phyloP scores from a whole-genome alignment of 2,888 invertebrate genomes.

The Tachina fera region DNA sequence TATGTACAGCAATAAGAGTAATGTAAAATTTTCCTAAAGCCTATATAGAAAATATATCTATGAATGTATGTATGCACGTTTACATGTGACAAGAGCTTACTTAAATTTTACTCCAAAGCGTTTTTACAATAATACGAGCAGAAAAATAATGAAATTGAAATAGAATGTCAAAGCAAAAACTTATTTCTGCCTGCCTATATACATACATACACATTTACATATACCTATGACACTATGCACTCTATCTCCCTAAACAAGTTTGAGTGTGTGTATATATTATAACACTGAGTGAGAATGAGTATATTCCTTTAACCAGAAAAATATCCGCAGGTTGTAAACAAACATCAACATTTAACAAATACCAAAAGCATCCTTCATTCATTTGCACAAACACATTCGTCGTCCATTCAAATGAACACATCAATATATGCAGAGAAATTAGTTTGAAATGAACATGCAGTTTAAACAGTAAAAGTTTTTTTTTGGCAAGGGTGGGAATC shows the following conservation, averaged over 20 bases:
- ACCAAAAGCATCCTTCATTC: slow-evolving; percentile 30
- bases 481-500: not conserved
- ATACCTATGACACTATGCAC: not conserved
- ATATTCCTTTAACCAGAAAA: slow-evolving; percentile 60
- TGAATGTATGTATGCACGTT: too few species aligned
- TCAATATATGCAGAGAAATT: slow-evolving; percentile 23
- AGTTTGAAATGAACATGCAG: slow-evolving; percentile 53
- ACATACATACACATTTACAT: too few species aligned
- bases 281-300: slow-evolving; percentile 2
- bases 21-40: not conserved
- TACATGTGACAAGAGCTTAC: too few species aligned
- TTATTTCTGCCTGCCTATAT: too few species aligned
- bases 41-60: too few species aligned
- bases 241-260: not conserved
- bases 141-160: too few species aligned
- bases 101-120: too few species aligned
- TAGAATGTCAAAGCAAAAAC: too few species aligned
- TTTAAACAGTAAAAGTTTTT: slow-evolving; percentile 32
- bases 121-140: too few species aligned
- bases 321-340: slow-evolving; percentile 71
- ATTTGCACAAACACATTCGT: slow-evolving; percentile 20
- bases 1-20: not conserved
- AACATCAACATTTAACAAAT: slow-evolving; percentile 66
- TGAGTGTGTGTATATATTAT: not conserved
- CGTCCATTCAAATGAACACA: not conserved